Evolutionary conservation across 2,113 vertebrate genomes (phyloP), one percentile per base, ranked within the genome.

Genomic region (Sinocyclocheilus maitianheensis): DNA sequence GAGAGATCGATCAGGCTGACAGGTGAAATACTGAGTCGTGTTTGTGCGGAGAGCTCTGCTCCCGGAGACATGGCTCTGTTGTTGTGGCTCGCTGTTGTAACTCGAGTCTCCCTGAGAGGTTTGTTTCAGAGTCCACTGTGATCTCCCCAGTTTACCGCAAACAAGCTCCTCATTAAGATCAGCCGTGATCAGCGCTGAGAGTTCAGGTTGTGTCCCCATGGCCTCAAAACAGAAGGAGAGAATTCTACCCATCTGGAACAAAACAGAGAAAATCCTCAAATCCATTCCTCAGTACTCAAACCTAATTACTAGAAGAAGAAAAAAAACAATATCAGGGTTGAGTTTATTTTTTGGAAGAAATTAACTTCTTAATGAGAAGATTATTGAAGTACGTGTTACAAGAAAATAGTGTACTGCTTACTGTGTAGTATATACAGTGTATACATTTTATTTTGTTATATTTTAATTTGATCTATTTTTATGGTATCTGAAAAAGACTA

Each of bases 61-160:
- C 87, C 79, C 84, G 1, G 65, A 80, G 65, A 65, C 43, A 65
- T 60, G 3, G 1, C 7, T 18, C 43, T 80, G 69, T 84, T 89
- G 88, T 89, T 89, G 80, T 89, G 88, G 86, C 84, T 71, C 77
- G 75, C 48, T 69, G 46, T 87, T 83, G 92, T 90, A 91, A 93
- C 90, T 90, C 14, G 81, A 91, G 74, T 89, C 91, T 91, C 89
- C 91, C 89, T 2, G 67, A 75, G 87, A 24, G 40, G 84, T 86
- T 63, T 67, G 60, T 58, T 71, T 77, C 87, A 12, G 12, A 30
- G 85, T 74, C 80, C 0, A 46, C 63, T 79, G 58, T 37, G 67
- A 67, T 75, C 40, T 37, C 79, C 10, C 37, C 40, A 76, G 53
- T 82, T 74, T 53, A 62, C 53, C 60, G 12, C 65, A 77, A 71